A percentile compares a stretch with the other conserved stretches of the same genome.
These are phyloP conservation scores for Smittia aterrima DNA, from an alignment of 2,888 invertebrate species.

Conservation along the genomic window DNA sequence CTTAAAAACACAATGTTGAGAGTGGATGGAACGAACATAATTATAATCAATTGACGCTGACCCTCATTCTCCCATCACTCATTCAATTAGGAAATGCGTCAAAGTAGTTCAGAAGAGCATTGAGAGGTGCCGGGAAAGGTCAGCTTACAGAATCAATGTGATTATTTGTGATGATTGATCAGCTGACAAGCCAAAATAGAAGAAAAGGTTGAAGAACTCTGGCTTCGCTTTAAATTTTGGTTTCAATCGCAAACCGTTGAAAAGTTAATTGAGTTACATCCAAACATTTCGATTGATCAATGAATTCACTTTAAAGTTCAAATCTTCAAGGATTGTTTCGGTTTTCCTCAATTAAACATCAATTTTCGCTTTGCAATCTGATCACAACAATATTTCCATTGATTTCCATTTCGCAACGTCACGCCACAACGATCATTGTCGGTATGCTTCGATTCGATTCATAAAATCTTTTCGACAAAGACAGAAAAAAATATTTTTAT, in stretches of 20 bases:
- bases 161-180: background rate
- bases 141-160: too few species aligned
- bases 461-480: too few species aligned
- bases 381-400: too few species aligned
- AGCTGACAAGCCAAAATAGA: background rate
- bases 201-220: background rate
- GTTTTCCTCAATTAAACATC: background rate
- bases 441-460: too few species aligned
- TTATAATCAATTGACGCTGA: conserved; percentile 4
- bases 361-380: background rate
- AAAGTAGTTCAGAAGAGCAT: background rate
- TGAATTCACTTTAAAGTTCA: conserved; percentile 7
- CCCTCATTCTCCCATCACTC: conserved; percentile 27
- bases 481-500: too few species aligned
- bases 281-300: background rate
- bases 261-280: too few species aligned
- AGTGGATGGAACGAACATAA: background rate
- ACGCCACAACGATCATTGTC: too few species aligned
- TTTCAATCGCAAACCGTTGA: background rate
- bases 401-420: too few species aligned
- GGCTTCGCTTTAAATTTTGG: background rate
- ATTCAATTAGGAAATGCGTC: background rate
- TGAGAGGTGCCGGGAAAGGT: background rate
- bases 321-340: background rate
- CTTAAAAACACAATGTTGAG: background rate